A percentile compares a stretch with the other conserved stretches of the same genome.
These are phyloP conservation scores for Rhagonycha fulva DNA, from an alignment of 2,888 invertebrate genomes.

Conservation along the genomic window DNA sequence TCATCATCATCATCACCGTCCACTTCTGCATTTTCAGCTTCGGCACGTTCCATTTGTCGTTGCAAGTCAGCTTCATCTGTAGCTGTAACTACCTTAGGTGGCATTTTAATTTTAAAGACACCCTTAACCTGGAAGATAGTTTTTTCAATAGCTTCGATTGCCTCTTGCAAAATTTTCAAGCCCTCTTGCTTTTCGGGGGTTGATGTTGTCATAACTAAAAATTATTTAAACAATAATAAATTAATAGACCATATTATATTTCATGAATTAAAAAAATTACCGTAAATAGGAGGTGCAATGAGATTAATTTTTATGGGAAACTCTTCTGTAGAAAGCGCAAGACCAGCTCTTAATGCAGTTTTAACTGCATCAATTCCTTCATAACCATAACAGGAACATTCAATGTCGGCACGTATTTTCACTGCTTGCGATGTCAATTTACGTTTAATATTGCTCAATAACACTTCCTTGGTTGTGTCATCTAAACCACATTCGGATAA, in stretches of 20 bases:
- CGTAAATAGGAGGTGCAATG: constrained; percentile 96
- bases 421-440: constrained; percentile 97
- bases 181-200: constrained; percentile 96
- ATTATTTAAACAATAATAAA: constrained; percentile 1
- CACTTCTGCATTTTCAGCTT: constrained; percentile 92
- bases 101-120: constrained; percentile 93
- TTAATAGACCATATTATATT: neutral
- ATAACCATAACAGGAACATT: constrained; percentile 94
- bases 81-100: constrained; percentile 97
- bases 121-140: constrained; percentile 85
- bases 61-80: constrained; percentile 96
- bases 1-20: constrained; percentile 88
- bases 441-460: constrained; percentile 92
- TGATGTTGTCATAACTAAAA: constrained; percentile 89
- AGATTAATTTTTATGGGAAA: constrained; percentile 98
- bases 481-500: constrained; percentile 95
- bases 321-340: constrained; percentile 88
- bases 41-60: constrained; percentile 90
- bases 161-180: constrained; percentile 84
- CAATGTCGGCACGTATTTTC: constrained; percentile 91
- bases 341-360: constrained; percentile 85
- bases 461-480: constrained; percentile 86
- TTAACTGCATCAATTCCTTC: constrained; percentile 99
- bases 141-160: constrained; percentile 84
- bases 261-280: constrained; percentile 52